Percentiles rank a stretch among this genome's conserved stretches.
These are phyloP conservation scores for Macrostomum lignano DNA, from an alignment of 1,140 invertebrate species.

Conservation along the genomic window DNA sequence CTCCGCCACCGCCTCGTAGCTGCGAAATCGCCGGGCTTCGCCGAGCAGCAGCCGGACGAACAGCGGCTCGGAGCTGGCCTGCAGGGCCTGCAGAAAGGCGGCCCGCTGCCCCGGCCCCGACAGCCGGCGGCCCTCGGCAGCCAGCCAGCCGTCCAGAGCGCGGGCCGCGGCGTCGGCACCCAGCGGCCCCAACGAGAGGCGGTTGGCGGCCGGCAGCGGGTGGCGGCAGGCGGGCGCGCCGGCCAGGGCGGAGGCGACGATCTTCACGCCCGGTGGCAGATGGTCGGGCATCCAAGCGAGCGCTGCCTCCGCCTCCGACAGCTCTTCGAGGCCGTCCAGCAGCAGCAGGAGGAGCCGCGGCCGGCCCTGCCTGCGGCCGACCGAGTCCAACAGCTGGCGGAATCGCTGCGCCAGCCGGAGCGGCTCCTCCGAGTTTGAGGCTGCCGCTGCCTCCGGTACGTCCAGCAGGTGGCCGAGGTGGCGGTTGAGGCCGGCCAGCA, in stretches of 20 bases:
- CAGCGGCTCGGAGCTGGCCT: slow-evolving; percentile 10
- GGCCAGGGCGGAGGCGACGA: slow-evolving; percentile 17
- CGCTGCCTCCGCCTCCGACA: slow-evolving; percentile 11
- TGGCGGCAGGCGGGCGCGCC: too few species aligned
- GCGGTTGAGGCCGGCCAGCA: slow-evolving; percentile 14
- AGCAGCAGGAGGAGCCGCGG: slow-evolving; percentile 13
- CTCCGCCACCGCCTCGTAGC: slow-evolving; percentile 58
- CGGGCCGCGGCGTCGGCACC: too few species aligned
- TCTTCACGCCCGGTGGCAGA: slow-evolving; percentile 16
- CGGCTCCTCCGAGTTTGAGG: too few species aligned
- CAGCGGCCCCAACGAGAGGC: too few species aligned
- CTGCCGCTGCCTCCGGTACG: too few species aligned
- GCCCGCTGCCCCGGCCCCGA: too few species aligned
- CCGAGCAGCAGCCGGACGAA: slow-evolving; percentile 11
- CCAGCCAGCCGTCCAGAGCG: too few species aligned
- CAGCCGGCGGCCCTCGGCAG: too few species aligned
- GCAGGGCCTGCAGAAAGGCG: slow-evolving; percentile 12
- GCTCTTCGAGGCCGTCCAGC: slow-evolving; percentile 15
- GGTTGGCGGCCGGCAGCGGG: too few species aligned
- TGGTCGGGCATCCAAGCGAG: slow-evolving; percentile 18
- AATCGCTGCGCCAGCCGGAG: too few species aligned
- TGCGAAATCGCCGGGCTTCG: too few species aligned
- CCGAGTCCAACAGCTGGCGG: too few species aligned
- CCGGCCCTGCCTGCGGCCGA: neutral
- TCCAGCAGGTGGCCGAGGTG: slow-evolving; percentile 13